Base-by-base conservation (phyloP, 2,888 invertebrate genomes). In the Chrysolina americana region DNA sequence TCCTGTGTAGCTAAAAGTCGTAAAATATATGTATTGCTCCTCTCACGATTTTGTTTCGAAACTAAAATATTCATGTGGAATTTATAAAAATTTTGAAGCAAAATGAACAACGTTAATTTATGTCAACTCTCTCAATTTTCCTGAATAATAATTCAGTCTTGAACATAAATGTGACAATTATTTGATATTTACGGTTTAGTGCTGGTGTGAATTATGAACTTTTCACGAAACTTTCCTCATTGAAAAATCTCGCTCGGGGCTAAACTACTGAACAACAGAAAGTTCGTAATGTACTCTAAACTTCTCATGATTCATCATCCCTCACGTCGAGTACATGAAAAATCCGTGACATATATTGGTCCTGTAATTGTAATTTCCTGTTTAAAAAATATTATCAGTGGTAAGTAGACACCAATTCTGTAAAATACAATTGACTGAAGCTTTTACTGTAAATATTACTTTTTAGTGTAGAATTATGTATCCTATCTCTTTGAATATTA, bases 391-490 rank as follows among this genome's bases (percentile, higher is more conserved):
- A 62, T 77, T 71, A 71, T 76, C 77, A 76, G 75, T 76, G 74
- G 75, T 76, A 77, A 74, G 75, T 80, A 79, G 79, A 80, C 80
- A 79, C 79, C 78, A 79, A 79, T 75, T 75, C 74, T 81, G 80
- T 80, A 80, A 81, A 73, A 78, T 79, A 79, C 74, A 79, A 79
- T 80, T 79, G 83, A 84, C 82, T 83, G 83, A 84, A 73, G 83
- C 83, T 83, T 84, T 82, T 72, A 81, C 76, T 84, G 83, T 84
- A 84, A 76, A 84, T 82, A 83, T 76, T 76, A 80, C 76, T 75
- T 53, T 53, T 47, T 75, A 75, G 63, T 19, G 72, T 80, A 76
- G 76, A 73, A 73, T 75, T 75, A 76, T 75, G 71, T 76, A 80
- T 74, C 69, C 73, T 77, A 75, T 78, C 76, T 79, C 78, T 77